Evolutionary conservation across 1,140 invertebrate genomes (phyloP).

Genomic region (Macrotrachela quadricornifera): DNA sequence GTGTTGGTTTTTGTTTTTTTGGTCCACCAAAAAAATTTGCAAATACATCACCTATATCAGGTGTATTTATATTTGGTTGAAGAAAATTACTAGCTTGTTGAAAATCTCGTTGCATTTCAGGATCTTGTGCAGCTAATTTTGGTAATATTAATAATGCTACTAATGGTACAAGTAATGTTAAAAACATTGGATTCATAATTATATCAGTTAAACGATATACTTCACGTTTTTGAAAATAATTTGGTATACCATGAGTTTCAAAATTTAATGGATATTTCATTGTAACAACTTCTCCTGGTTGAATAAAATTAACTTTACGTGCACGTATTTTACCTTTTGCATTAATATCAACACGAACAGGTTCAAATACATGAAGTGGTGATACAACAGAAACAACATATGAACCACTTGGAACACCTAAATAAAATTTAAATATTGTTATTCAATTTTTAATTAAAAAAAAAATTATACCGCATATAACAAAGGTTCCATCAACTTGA

Average conservation of each 20-base stretch:
- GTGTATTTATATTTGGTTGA: conserved; percentile 3
- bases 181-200: conserved; percentile 69
- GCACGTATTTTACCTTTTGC: conserved; percentile 78
- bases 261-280: conserved; percentile 64
- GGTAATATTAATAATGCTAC: conserved; percentile 3
- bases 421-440: too few species aligned
- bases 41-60: not conserved
- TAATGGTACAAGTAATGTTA: conserved; percentile 4
- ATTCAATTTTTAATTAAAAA: too few species aligned
- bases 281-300: conserved; percentile 44
- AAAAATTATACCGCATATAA: not conserved
- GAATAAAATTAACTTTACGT: conserved; percentile 70
- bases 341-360: conserved; percentile 76
- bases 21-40: conserved; percentile 2
- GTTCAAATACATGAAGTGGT: conserved; percentile 67
- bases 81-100: conserved; percentile 2
- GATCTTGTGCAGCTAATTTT: conserved; percentile 3
- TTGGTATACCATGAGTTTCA: conserved; percentile 48
- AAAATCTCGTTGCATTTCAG: conserved; percentile 6
- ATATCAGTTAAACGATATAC: conserved; percentile 77
- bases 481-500: conserved; percentile 3
- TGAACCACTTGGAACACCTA: conserved; percentile 54
- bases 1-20: conserved; percentile 2
- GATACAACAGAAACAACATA: conserved; percentile 71
- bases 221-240: conserved; percentile 70